Conservation (phyloP, 2,888 invertebrate genomes). For the Rotaria macrura region DNA sequence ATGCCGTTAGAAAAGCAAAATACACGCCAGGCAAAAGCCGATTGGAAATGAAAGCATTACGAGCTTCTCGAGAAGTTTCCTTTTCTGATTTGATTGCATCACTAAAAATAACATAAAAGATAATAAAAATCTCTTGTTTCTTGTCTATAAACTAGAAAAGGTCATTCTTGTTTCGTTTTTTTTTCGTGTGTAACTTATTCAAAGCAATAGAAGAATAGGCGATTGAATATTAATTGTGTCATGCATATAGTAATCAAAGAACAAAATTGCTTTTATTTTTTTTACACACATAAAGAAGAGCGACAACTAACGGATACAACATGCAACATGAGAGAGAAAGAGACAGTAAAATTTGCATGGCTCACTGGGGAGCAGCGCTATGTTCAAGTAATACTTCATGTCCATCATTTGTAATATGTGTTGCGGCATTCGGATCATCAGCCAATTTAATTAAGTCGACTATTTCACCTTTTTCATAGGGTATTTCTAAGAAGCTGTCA, state of each 20-base stretch:
- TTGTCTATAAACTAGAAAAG: neutral
- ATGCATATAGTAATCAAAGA: neutral
- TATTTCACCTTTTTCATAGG: conserved; percentile 20
- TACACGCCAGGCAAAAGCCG: conserved; percentile 24
- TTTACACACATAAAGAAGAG: neutral
- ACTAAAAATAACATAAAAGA: neutral
- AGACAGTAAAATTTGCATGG: neutral
- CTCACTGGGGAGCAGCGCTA: neutral
- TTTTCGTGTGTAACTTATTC: neutral
- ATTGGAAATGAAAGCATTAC: neutral
- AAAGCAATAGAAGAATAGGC: neutral
- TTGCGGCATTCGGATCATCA: conserved; percentile 1
- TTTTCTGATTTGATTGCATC: neutral
- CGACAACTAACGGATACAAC: neutral
- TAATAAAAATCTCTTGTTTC: neutral
- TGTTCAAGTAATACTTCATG: conserved; percentile 18
- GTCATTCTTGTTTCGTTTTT: neutral
- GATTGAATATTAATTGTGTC: neutral
- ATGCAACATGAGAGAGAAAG: neutral
- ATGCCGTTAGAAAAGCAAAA: conserved; percentile 26
- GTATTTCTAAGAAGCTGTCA: conserved; percentile 11
- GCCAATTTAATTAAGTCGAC: neutral
- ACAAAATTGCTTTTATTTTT: neutral
- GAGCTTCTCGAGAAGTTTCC: neutral
- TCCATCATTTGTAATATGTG: neutral